phyloP scores from a whole-genome alignment of 2,797 vertebrate species.

The Mormyrus proboscirostris region DNA sequence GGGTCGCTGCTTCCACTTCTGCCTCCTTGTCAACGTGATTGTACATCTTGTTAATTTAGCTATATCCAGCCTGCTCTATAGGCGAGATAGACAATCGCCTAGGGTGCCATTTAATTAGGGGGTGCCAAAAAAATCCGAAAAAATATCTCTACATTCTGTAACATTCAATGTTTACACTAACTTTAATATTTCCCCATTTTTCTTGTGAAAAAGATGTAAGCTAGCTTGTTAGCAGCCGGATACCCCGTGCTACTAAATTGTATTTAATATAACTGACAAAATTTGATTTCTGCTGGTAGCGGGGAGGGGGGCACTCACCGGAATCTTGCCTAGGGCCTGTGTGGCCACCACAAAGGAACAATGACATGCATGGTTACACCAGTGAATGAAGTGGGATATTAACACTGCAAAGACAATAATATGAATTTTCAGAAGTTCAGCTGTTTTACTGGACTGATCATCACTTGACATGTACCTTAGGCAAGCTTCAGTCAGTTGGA shows the following conservation, averaged over 20 bases:
- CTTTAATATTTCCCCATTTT: neutral
- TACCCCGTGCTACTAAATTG: neutral
- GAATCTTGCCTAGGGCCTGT: neutral
- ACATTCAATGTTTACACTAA: neutral
- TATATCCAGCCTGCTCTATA: neutral
- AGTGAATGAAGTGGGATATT: neutral
- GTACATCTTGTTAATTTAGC: neutral
- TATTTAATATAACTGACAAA: neutral
- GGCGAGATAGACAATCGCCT: neutral
- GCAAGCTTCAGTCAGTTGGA: constrained; percentile 53
- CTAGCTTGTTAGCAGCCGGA: neutral
- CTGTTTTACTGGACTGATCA: neutral
- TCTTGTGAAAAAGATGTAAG: neutral
- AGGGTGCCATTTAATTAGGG: neutral
- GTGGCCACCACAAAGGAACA: neutral
- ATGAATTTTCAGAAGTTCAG: neutral
- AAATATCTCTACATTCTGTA: neutral
- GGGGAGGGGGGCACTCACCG: neutral
- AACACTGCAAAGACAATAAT: neutral
- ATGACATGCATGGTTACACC: neutral
- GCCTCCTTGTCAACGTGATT: neutral
- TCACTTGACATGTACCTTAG: constrained; percentile 44
- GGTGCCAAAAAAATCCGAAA: neutral
- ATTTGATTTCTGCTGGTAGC: neutral
- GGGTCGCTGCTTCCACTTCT: neutral